phyloP scores from a whole-genome alignment of 2,888 invertebrate genomes.

The Terebella lapidaria region DNA sequence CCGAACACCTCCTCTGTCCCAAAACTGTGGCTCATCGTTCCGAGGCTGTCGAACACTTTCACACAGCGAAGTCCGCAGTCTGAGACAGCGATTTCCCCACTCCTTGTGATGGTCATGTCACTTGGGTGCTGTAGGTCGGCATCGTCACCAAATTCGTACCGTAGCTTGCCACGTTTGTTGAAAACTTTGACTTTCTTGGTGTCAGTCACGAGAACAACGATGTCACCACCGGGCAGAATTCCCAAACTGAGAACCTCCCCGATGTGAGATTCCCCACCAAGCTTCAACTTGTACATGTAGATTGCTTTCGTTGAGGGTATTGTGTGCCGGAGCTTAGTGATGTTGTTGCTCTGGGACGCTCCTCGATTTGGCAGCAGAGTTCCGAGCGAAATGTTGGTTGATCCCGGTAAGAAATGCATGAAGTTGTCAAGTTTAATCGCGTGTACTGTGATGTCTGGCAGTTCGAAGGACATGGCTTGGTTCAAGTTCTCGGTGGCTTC shows the following conservation, averaged over 20 bases:
- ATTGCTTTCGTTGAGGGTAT: conserved; percentile 18
- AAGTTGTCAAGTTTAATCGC: conserved; percentile 16
- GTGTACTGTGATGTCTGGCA: conserved; percentile 20
- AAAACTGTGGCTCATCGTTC: conserved; percentile 9
- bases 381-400: conserved; percentile 12
- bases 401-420: conserved; percentile 19
- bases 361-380: conserved; percentile 14
- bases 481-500: conserved; percentile 22
- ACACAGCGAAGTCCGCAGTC: conserved; percentile 15
- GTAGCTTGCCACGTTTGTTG: conserved; percentile 11
- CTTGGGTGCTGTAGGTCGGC: conserved; percentile 20
- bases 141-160: conserved; percentile 20
- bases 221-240: conserved; percentile 17
- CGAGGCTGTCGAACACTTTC: conserved; percentile 18
- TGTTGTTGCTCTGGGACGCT: neutral
- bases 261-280: neutral
- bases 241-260: conserved; percentile 15
- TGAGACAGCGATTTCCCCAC: conserved; percentile 21
- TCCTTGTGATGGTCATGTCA: conserved; percentile 17
- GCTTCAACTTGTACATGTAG: conserved; percentile 15
- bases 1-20: conserved; percentile 13
- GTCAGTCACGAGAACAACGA: conserved; percentile 12
- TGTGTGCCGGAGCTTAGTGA: conserved; percentile 6
- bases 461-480: conserved; percentile 19
- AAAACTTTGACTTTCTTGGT: conserved; percentile 20